These are phyloP conservation scores for Poicephalus meyeri DNA, from an alignment of 2,113 vertebrate genomes.

Conservation along the genomic window DNA sequence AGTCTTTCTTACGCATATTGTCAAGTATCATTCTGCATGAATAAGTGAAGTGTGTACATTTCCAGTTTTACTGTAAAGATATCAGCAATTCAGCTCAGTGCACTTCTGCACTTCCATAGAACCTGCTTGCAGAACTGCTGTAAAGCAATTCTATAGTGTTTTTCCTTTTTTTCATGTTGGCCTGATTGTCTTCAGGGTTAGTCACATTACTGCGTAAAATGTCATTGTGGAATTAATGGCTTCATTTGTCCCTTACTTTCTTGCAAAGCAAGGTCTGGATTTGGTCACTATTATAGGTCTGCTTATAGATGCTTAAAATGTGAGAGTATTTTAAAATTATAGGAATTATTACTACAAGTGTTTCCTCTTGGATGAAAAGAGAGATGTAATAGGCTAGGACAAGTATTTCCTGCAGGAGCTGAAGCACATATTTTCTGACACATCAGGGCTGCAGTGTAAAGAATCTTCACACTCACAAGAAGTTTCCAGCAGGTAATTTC, in stretches of 20 bases:
- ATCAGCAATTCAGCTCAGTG: neutral
- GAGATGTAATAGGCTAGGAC: neutral
- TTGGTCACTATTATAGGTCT: neutral
- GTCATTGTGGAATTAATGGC: neutral
- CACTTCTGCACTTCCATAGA: neutral
- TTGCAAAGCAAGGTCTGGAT: neutral
- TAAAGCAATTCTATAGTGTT: neutral
- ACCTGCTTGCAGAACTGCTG: neutral
- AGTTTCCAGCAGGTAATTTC: neutral
- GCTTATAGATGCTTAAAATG: neutral
- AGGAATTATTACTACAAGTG: neutral
- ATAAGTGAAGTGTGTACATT: neutral
- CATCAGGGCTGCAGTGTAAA: neutral
- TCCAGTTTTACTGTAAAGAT: neutral
- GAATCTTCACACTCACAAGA: neutral
- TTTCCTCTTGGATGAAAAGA: neutral
- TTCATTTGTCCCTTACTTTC: neutral
- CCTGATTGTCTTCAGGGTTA: neutral
- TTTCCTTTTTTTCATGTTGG: neutral
- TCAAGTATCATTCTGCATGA: neutral
- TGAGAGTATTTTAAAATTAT: neutral
- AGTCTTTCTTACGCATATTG: neutral
- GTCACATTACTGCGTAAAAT: neutral
- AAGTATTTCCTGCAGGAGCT: neutral
- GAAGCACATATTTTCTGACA: neutral